Base-by-base conservation (phyloP, 2,888 invertebrate genomes). In the Oscheius sp. region DNA sequence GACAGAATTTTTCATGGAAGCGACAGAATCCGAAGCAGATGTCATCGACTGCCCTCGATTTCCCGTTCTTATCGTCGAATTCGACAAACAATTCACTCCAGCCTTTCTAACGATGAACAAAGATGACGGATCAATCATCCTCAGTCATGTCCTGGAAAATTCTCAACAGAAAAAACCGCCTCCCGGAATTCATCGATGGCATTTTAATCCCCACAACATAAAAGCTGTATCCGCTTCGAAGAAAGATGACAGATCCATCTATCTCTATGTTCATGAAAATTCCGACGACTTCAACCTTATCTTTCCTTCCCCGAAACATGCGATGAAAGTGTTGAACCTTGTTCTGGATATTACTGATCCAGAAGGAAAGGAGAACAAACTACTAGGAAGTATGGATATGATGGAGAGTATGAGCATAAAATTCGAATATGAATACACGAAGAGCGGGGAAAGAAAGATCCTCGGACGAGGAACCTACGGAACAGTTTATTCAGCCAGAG, bases 201-300 rank as follows among this genome's bases (percentile, higher is more conserved):
- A 94, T 26, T 97, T 97, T 87, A 92, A 92, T 0, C 92, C 94
- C 0, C 91, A 92, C 72, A 91, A 92, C 90, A 94, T 95, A 75
- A 91, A 65, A 80, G 92, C 93, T 81, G 92, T 94, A 76, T 83
- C 84, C 2, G 81, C 95, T 71, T 97, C 95, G 88, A 96, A 95
- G 87, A 90, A 95, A 45, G 97, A 98, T 87, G 94, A 95, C 85
- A 90, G 96, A 20, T 95, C 95, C 76, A 90, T 97, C 12, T 96
- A 96, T 87, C 90, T 99, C 0, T 99, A 98, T 87, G 97, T 98
- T 36, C 93, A 94, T 87, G 93, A 95, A 87, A 96, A 97, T 87
- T 95, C 95, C 0, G 95, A 96, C 85, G 96, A 97, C 88, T 98
- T 98, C 89, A 96, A 97, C 90, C 94, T 98, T 88, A 95, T 92